Base-by-base conservation (phyloP, 2,797 vertebrate species). In the Menidia menidia region DNA sequence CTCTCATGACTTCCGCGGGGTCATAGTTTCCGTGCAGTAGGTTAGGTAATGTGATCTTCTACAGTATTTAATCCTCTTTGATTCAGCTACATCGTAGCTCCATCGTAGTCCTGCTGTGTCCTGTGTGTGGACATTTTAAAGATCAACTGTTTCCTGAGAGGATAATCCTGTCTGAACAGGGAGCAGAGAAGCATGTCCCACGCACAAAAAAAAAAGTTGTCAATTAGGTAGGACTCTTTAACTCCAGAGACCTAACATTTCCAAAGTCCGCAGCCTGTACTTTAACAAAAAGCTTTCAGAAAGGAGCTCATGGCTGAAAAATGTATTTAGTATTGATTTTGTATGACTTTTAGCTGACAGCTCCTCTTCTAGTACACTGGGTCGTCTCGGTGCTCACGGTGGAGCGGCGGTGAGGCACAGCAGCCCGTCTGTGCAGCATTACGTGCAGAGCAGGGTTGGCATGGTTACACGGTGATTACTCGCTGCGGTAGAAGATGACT, bases 401-500 rank as follows among this genome's bases (percentile, higher is more conserved):
- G 60, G 6, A 43, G 47, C 48, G 19, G 54, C 53, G 2, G 6
- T 33, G 44, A 56, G 58, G 39, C 43, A 6, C 1, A 47, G 25
- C 63, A 14, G 58, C 60, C 43, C 9, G 70, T 50, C 62, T 69
- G 42, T 69, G 67, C 73, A 41, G 61, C 9, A 15, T 44, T 5
- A 5, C 18, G 60, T 30, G 47, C 14, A 13, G 35, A 39, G 10
- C 1, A 14, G 47, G 10, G 79, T 80, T 76, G 68, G 53, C 80
- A 75, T 63, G 77, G 77, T 68, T 51, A 78, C 75, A 48, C 54
- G 0, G 31, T 12, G 68, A 69, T 71, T 18, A 59, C 64, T 68
- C 32, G 55, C 76, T 63, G 69, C 81, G 73, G 82, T 69, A 73
- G 43, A 78, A 78, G 76, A 81, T 16, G 42, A 32, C 55, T 62